These are phyloP conservation scores for Centruroides vittatus DNA, from an alignment of 1,140 invertebrate genomes.

Conservation along the genomic window DNA sequence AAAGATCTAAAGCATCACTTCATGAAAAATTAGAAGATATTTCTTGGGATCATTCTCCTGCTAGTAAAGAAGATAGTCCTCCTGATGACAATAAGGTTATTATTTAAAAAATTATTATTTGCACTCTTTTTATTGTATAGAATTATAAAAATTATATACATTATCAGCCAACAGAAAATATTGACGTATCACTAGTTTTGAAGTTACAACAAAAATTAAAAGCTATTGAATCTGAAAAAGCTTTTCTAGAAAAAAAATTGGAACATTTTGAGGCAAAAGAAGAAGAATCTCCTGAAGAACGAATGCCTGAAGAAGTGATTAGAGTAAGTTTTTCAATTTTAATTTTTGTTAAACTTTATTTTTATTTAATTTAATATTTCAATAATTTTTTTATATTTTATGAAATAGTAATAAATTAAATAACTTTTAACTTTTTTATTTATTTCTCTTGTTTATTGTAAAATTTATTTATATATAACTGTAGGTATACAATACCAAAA, in stretches of 20 bases:
- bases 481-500: no score
- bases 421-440: no score
- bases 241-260: constrained; percentile 44
- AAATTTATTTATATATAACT: no score
- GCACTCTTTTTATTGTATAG: background rate
- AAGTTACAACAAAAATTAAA: constrained; percentile 69
- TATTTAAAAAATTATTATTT: no score
- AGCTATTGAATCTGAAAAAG: constrained; percentile 54
- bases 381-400: no score
- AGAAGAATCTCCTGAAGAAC: constrained; percentile 30
- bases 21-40: constrained; percentile 20
- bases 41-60: constrained; percentile 19
- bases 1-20: constrained; percentile 38
- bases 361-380: no score
- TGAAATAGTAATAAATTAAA: no score
- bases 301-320: no score
- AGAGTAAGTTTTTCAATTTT: no score
- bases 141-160: background rate
- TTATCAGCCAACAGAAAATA: background rate
- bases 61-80: constrained; percentile 6
- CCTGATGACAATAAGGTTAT: background rate
- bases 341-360: no score
- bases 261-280: constrained; percentile 45
- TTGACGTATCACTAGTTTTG: constrained; percentile 56
- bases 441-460: no score